A percentile compares a stretch with the other conserved stretches of the same genome.
These are phyloP conservation scores for Cherax quadricarinatus DNA, from an alignment of 1,140 invertebrate species.

Conservation along the genomic window DNA sequence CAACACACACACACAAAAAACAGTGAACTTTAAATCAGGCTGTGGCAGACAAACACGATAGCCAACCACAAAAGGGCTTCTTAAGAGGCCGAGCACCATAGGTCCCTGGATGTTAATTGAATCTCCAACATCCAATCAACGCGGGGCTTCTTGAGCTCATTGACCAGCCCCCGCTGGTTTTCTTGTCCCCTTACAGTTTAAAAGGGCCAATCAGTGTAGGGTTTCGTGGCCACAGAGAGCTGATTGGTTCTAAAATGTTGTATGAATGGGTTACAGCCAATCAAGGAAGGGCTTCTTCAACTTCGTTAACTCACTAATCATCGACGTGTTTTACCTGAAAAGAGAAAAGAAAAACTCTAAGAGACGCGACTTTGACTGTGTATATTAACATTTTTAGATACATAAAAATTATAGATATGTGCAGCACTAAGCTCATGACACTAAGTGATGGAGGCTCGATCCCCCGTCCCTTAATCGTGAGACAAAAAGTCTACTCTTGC, in stretches of 20 bases:
- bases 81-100: background rate
- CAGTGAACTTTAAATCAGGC: slow-evolving; percentile 2
- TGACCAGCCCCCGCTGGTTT: background rate
- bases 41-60: background rate
- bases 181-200: background rate
- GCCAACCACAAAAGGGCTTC: background rate
- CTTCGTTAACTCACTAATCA: background rate
- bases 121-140: background rate
- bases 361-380: background rate
- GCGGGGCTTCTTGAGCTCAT: slow-evolving; percentile 5
- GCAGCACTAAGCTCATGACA: too few species aligned
- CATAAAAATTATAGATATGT: too few species aligned
- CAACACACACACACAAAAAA: too few species aligned
- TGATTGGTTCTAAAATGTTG: slow-evolving; percentile 2
- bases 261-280: background rate
- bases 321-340: background rate
- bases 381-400: background rate
- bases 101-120: background rate
- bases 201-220: slow-evolving; percentile 3
- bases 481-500: too few species aligned
- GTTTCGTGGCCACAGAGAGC: background rate
- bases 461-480: too few species aligned
- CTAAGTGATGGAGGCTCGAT: too few species aligned
- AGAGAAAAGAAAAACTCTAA: background rate
- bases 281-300: background rate